A percentile compares a stretch with the other conserved stretches of the same genome.
phyloP scores from a whole-genome alignment of 1,140 invertebrate genomes.

The Drosophila tristis region DNA sequence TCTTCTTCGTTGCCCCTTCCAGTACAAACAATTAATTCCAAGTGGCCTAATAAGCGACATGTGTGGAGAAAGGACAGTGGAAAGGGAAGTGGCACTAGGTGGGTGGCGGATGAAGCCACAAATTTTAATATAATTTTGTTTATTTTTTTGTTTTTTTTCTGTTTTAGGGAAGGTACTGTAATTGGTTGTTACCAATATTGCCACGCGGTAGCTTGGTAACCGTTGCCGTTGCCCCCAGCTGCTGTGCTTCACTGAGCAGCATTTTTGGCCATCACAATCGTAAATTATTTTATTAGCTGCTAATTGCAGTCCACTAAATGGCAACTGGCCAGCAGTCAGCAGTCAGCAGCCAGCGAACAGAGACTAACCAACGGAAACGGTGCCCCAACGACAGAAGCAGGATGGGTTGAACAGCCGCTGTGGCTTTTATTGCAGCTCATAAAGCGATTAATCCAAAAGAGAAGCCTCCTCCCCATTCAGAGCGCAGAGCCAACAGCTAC shows the following conservation, averaged over 20 bases:
- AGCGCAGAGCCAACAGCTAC: slow-evolving; percentile 21
- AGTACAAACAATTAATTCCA: slow-evolving; percentile 59
- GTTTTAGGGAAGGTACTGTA: slow-evolving; percentile 2
- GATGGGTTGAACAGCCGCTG: neutral
- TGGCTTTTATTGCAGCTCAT: slow-evolving; percentile 76
- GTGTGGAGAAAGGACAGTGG: neutral
- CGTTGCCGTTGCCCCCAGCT: slow-evolving; percentile 14
- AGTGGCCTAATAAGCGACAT: slow-evolving; percentile 65
- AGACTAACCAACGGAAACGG: slow-evolving; percentile 4
- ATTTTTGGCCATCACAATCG: slow-evolving; percentile 71
- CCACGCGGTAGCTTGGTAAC: slow-evolving; percentile 26
- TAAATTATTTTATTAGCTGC: slow-evolving; percentile 83
- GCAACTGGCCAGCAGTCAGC: slow-evolving; percentile 35
- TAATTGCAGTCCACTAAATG: slow-evolving; percentile 78
- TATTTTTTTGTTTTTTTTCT: neutral
- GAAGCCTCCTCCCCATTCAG: slow-evolving; percentile 3
- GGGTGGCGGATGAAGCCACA: too few relatives aligned
- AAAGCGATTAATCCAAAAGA: slow-evolving; percentile 69
- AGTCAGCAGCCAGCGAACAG: slow-evolving; percentile 11
- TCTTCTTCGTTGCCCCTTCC: neutral
- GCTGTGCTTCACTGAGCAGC: slow-evolving; percentile 26
- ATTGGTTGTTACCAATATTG: slow-evolving; percentile 67
- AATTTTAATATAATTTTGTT: too few relatives aligned
- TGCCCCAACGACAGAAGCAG: neutral
- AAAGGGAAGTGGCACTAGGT: neutral